These are phyloP conservation scores for Apolygus lucorum DNA, from an alignment of 1,140 invertebrate species.

Conservation along the genomic window DNA sequence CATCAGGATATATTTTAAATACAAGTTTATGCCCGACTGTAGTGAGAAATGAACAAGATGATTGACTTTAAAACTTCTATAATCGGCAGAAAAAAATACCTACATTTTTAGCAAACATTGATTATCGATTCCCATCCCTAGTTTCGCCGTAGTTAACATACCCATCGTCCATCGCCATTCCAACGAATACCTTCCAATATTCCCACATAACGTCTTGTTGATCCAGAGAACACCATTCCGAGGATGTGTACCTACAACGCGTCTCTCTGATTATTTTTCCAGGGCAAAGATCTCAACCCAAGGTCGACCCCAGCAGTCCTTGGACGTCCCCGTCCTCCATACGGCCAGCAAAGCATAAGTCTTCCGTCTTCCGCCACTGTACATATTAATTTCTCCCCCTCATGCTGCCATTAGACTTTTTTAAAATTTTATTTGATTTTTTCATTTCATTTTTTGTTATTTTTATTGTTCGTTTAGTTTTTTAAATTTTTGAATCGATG, in stretches of 20 bases:
- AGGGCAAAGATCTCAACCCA: conserved; percentile 3
- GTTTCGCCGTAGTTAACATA: not conserved
- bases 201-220: not conserved
- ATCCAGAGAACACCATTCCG: too few relatives aligned
- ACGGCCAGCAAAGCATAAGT: conserved; percentile 2
- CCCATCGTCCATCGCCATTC: not conserved
- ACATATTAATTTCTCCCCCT: not conserved
- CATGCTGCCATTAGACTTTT: not conserved
- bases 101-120: too few relatives aligned
- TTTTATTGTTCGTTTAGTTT: not conserved
- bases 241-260: not conserved
- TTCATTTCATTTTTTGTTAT: not conserved
- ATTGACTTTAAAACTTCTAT: too few relatives aligned
- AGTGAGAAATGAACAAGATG: too few relatives aligned
- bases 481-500: not conserved
- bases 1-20: too few relatives aligned
- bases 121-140: not conserved
- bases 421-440: not conserved
- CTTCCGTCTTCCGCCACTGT: not conserved
- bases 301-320: conserved; percentile 1
- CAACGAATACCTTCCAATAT: not conserved
- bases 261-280: not conserved
- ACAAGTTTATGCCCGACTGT: too few relatives aligned
- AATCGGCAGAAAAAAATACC: too few relatives aligned
- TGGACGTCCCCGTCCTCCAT: not conserved